Evolutionary conservation across 2,113 vertebrate genomes (phyloP).

Genomic region (Myanophis thanlyinensis): DNA sequence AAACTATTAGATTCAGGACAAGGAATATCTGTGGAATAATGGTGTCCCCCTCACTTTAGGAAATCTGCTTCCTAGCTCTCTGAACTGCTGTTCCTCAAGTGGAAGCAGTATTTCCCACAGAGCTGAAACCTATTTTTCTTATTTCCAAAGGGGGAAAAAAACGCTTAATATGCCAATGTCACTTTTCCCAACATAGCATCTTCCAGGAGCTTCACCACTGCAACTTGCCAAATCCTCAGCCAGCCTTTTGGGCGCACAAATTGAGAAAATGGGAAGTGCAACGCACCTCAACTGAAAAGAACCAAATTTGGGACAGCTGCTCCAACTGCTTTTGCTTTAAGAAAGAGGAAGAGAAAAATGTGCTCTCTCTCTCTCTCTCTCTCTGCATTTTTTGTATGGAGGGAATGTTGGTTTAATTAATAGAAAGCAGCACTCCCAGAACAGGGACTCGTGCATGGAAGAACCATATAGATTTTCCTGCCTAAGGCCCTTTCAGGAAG

Average conservation of each 20-base stretch:
- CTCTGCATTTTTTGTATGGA: not conserved
- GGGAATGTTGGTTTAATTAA: not conserved
- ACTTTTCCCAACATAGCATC: not conserved
- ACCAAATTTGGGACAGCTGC: not conserved
- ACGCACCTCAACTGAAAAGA: not conserved
- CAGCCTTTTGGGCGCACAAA: not conserved
- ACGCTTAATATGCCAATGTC: not conserved
- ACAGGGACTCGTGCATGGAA: not conserved
- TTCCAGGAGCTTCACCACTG: not conserved
- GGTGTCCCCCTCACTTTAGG: not conserved
- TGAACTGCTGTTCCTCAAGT: not conserved
- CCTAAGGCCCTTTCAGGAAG: not conserved
- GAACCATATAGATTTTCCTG: not conserved
- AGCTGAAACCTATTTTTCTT: not conserved
- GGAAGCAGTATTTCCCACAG: not conserved
- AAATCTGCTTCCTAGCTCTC: not conserved
- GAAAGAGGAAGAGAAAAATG: not conserved
- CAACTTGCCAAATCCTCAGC: not conserved
- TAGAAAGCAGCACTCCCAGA: not conserved
- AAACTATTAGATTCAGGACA: not conserved
- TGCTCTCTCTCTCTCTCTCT: too few species aligned
- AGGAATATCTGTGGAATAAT: not conserved
- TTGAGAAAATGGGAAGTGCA: not conserved
- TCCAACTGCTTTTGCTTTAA: not conserved
- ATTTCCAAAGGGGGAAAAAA: not conserved